Conservation (phyloP, 2,113 vertebrate species). For the Ovis canadensis region DNA sequence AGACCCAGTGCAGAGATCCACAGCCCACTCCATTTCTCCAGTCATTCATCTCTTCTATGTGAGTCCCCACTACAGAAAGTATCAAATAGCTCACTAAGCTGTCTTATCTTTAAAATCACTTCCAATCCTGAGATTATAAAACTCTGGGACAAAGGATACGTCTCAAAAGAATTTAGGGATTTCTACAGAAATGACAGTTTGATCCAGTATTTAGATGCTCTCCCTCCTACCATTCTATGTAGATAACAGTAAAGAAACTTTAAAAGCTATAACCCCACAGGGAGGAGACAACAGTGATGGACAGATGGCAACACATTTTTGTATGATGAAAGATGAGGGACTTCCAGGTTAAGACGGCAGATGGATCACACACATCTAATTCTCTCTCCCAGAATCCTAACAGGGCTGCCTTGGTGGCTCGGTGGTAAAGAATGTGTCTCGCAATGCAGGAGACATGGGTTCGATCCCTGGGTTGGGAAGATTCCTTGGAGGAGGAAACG, state of each 20-base stretch:
- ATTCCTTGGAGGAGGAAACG: background rate
- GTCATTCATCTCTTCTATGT: background rate
- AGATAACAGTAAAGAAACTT: background rate
- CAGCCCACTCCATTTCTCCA: background rate
- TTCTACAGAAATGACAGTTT: background rate
- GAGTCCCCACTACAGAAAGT: background rate
- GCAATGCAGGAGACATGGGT: background rate
- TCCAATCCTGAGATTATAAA: constrained; percentile 3
- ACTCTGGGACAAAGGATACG: background rate
- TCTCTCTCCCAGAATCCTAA: background rate
- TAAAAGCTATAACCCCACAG: background rate
- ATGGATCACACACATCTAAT: background rate
- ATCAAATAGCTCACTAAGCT: background rate
- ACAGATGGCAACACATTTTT: background rate
- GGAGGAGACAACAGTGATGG: background rate
- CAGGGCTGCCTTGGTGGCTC: background rate
- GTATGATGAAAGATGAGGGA: background rate
- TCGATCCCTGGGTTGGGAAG: background rate
- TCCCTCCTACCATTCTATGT: background rate
- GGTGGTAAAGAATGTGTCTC: background rate
- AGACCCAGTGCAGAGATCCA: background rate
- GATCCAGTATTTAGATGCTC: background rate
- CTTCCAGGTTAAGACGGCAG: background rate
- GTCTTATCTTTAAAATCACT: constrained; percentile 21
- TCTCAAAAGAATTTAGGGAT: background rate